Percentiles rank a stretch among this genome's conserved stretches.
Conservation (phyloP, 1,140 invertebrate species). For the Orius insidiosus region DNA sequence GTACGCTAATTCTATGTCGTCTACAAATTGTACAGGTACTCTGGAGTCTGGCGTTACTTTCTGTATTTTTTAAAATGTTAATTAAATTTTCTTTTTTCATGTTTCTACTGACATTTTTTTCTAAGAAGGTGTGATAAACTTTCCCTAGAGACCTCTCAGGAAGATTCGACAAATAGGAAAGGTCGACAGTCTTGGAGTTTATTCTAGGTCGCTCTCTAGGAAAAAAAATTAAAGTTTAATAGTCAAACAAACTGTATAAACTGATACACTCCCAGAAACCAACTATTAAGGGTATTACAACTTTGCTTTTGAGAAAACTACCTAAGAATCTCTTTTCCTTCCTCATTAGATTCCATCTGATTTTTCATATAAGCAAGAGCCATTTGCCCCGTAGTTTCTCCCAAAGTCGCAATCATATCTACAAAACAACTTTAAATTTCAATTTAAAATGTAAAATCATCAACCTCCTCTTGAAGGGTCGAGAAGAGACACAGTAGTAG, state of each 20-base stretch:
- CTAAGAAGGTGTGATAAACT: conserved; percentile 67
- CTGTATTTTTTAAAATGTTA: conserved; percentile 26
- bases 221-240: background rate
- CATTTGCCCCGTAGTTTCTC: conserved; percentile 65
- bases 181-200: conserved; percentile 64
- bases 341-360: conserved; percentile 44
- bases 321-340: conserved; percentile 52
- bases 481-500: conserved; percentile 51
- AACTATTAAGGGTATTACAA: too few relatives aligned
- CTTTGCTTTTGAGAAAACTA: conserved; percentile 14
- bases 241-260: too few relatives aligned
- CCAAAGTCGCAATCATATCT: conserved; percentile 88
- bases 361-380: conserved; percentile 48
- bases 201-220: conserved; percentile 62
- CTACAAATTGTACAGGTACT: conserved; percentile 72
- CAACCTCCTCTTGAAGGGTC: conserved; percentile 40
- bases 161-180: conserved; percentile 47
- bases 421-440: conserved; percentile 16
- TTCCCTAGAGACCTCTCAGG: conserved; percentile 69
- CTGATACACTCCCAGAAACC: too few relatives aligned
- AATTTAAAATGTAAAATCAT: conserved; percentile 23
- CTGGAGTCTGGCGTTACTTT: conserved; percentile 87
- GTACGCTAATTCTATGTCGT: conserved; percentile 81
- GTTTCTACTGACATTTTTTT: conserved; percentile 41
- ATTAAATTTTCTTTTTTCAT: conserved; percentile 8